Percentiles rank a stretch among this genome's conserved stretches.
phyloP scores from a whole-genome alignment of 37 sponge, comb jelly and placozoan species.

The Ianthella basta region DNA sequence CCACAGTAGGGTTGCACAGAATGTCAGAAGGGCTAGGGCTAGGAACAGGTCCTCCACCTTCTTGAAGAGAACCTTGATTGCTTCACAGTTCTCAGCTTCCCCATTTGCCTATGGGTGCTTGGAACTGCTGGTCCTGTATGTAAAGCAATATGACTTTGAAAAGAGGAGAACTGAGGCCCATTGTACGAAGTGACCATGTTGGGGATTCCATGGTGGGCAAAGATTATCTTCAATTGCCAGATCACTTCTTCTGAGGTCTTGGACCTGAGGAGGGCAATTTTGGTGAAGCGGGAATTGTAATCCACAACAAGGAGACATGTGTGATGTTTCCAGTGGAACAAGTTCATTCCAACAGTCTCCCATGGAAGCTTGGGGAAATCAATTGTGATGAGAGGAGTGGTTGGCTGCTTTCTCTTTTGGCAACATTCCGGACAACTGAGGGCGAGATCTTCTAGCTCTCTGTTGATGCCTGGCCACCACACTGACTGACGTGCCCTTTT shows the following conservation, averaged over 20 bases:
- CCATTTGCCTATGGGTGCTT: not conserved
- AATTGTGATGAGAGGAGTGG: constrained; percentile 29
- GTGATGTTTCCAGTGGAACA: constrained; percentile 35
- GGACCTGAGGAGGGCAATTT: no score
- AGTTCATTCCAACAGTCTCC: constrained; percentile 49
- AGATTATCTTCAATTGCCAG: not conserved
- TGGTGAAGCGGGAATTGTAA: not conserved
- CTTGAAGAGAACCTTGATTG: not conserved
- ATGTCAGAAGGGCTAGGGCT: no score
- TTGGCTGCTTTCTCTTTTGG: constrained; percentile 5
- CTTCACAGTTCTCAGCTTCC: not conserved
- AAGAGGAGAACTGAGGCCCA: not conserved
- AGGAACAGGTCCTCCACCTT: no score
- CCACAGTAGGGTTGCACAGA: no score
- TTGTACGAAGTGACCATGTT: not conserved
- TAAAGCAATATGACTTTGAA: not conserved
- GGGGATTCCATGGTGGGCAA: not conserved
- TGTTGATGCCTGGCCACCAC: constrained; percentile 44
- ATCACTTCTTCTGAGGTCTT: no score
- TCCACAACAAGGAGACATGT: constrained; percentile 46
- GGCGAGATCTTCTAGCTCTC: constrained; percentile 43
- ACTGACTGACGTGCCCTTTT: constrained; percentile 41
- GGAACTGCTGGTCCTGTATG: not conserved
- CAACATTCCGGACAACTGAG: constrained; percentile 39
- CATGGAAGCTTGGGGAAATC: constrained; percentile 39